phyloP scores from a whole-genome alignment of 1,140 invertebrate genomes.

The Papilio dardanus region DNA sequence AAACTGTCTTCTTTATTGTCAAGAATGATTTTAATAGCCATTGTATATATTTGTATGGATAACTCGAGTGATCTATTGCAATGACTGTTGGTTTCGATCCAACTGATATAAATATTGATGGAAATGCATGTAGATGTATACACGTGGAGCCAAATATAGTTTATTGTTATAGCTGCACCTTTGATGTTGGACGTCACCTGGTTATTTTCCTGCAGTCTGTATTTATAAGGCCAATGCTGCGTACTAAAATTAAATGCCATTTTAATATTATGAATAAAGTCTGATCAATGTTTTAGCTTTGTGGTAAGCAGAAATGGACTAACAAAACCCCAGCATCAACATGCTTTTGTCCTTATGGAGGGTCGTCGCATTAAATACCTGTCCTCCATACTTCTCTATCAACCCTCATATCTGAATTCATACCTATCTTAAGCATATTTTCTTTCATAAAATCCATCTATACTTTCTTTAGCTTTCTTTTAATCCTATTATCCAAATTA shows the following conservation, averaged over 20 bases:
- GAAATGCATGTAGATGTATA: constrained; percentile 11
- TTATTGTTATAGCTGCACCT: constrained; percentile 15
- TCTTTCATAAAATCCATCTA: no score
- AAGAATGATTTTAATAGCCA: background rate
- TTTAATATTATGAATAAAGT: background rate
- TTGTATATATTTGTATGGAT: constrained; percentile 3
- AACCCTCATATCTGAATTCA: no score
- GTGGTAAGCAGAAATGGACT: background rate
- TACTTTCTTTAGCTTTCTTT: no score
- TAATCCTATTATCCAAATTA: no score
- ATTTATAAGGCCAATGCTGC: background rate
- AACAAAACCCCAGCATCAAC: no score
- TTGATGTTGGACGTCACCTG: constrained; percentile 4
- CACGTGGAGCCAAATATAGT: constrained; percentile 17
- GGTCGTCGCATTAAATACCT: no score
- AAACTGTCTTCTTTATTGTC: background rate
- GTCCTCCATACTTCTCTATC: no score
- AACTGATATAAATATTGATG: constrained; percentile 47
- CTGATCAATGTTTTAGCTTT: background rate
- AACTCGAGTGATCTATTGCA: background rate
- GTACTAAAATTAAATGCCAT: background rate
- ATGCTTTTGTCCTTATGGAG: no score
- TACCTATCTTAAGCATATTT: no score
- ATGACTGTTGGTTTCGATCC: constrained; percentile 45
- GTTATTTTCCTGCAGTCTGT: background rate